Evolutionary conservation across 1,140 invertebrate species (phyloP), one percentile per base, ranked within the genome.

Genomic region (Solen grandis): DNA sequence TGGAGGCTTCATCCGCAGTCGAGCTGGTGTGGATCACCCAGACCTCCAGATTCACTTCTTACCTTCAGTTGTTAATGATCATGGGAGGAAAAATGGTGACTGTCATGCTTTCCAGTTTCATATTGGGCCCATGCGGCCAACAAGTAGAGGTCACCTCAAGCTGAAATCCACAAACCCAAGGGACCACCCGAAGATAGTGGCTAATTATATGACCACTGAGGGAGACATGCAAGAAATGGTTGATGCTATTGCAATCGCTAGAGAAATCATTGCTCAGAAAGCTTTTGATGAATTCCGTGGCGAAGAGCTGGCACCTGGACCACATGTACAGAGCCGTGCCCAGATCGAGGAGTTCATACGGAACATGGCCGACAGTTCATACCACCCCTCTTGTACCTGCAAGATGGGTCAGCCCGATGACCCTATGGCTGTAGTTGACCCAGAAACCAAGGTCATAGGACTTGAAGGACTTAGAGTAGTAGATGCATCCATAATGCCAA

Each of bases 131-230:
- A 90, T 91, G 88, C 83, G 87, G 62, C 89, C 88, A 52, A 91
- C 85, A 4, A 93, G 85, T 77, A 73, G 84, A 69, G 88, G 93
- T 68, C 84, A 85, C 77, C 36, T 92, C 54, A 88, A 86, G 68
- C 69, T 93, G 65, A 87, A 91, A 86, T 86, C 86, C 4, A 93
- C 92, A 33, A 95, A 99, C 92, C 97, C 97, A 0, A 94, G 95
- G 13, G 94, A 96, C 1, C 94, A 96, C 85, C 97, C 97, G 0
- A 94, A 96, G 3, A 96, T 99, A n/a, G 96, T 97, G 90, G 97
- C 98, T 0, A 93, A 91, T 77, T 94, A 91, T 82, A 84, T 88
- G 65, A 84, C 82, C 19, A 90, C 87, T 5, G 84, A 88, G 59
- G 35, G 86, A 46, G 92, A 93, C 82, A 54, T 86, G 27, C 50